Base-by-base conservation (phyloP, 2,888 invertebrate species). In the Copidosoma aretas region DNA sequence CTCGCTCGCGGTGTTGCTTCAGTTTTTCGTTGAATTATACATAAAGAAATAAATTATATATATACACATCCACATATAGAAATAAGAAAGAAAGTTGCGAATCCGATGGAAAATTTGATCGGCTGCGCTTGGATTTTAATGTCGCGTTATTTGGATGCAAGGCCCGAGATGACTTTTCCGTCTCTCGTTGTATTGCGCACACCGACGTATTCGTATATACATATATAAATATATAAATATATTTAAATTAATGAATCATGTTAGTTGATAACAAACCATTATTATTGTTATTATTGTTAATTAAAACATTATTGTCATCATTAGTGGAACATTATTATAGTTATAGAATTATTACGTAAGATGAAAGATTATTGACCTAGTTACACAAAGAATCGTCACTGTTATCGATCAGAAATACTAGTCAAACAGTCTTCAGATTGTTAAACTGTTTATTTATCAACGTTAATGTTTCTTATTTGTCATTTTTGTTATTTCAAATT, bases 271-370 rank as follows among this genome's bases (percentile, higher is more conserved):
- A 65, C 39, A 10, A 41, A 58, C 15, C 43, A 25, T 39, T 43
- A 65, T 53, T 67, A 64, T 25, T 56, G 60, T 61, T 56, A 64
- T 60, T 58, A 68, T 43, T 12, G 60, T 51, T 49, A 61, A n/a
- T 57, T 46, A 15, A 32, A 19, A 4, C 8, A 60, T 41, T 8
- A 59, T 66, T 51, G 64, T 61, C n/a, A 59, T 64, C 58, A 32
- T 32, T 32, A 32, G 32, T 32, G 32, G 70, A 72, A 67, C 67
- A 71, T 71, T 69, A 73, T 71, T 73, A 73, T 71, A 73, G 61
- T 71, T 32, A 32, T 32, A 32, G 32, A 32, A 32, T 32, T 32
- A 32, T 32, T 32, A 32, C 32, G 4, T 32, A 32, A 15, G 61
- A 67, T 68, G 67, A 73, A 72, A 64, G 63, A 72, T 71, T 68